phyloP scores from a whole-genome alignment of 2,888 invertebrate species.

The Lagria hirta region DNA sequence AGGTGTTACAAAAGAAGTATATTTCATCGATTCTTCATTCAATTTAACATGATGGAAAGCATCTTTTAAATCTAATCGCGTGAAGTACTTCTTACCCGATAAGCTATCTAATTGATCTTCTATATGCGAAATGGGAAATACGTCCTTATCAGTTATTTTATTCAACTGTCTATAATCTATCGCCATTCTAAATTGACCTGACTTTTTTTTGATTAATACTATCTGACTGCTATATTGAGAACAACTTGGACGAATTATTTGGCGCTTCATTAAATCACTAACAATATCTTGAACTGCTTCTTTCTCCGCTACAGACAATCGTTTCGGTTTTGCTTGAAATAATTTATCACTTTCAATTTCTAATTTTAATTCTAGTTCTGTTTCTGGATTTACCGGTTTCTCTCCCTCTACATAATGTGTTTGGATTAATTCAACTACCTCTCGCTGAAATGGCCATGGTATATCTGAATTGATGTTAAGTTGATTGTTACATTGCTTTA shows the following conservation, averaged over 20 bases:
- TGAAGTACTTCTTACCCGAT: constrained; percentile 7
- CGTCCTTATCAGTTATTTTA: constrained; percentile 7
- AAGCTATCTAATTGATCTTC: constrained; percentile 12
- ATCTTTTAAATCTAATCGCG: constrained; percentile 8
- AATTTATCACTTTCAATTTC: background rate
- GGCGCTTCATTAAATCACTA: constrained; percentile 1
- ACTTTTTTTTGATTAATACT: constrained; percentile 14
- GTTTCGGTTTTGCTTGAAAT: background rate
- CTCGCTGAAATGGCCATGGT: background rate
- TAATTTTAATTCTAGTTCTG: background rate
- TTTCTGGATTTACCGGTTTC: background rate
- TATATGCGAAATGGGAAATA: constrained; percentile 7
- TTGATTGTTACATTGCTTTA: background rate
- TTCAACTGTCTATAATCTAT: constrained; percentile 8
- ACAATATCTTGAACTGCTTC: background rate
- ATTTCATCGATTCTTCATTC: constrained; percentile 1
- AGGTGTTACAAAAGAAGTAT: constrained; percentile 14
- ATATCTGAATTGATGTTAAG: constrained; percentile 1
- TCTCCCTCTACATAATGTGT: background rate
- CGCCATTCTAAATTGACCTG: constrained; percentile 5
- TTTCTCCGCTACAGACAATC: constrained; percentile 2
- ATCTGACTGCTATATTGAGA: constrained; percentile 11
- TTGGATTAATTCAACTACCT: background rate
- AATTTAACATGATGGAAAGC: constrained; percentile 11
- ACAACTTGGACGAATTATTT: constrained; percentile 10